Percentiles rank a stretch among this genome's conserved stretches.
phyloP scores from a whole-genome alignment of 2,113 vertebrate genomes.

The Zingel zingel region DNA sequence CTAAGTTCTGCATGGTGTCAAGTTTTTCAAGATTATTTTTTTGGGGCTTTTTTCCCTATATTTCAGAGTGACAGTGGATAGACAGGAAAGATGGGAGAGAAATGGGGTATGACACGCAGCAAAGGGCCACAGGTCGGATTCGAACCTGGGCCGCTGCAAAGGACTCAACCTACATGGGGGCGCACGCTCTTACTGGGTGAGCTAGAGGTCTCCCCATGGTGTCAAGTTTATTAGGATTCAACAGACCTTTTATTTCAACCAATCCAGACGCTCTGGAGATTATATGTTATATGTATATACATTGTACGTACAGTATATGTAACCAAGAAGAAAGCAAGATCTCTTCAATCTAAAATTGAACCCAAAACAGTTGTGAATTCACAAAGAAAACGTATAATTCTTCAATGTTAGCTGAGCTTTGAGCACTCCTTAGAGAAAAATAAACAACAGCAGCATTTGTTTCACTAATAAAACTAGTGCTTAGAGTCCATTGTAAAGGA shows the following conservation, averaged over 20 bases:
- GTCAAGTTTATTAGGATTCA: not conserved
- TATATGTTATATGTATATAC: not conserved
- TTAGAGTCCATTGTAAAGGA: conserved; percentile 68
- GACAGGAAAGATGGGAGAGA: no score
- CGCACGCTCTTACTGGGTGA: no score
- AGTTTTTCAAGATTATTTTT: not conserved
- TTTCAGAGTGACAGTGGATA: no score
- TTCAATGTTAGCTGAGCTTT: conserved; percentile 64
- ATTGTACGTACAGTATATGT: no score
- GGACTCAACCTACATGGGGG: no score
- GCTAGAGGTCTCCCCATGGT: no score
- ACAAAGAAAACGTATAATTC: conserved; percentile 59
- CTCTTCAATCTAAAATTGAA: not conserved
- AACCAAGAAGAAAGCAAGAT: conserved; percentile 1
- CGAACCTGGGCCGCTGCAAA: no score
- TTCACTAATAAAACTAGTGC: conserved; percentile 68
- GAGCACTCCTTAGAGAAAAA: conserved; percentile 57
- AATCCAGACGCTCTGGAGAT: not conserved
- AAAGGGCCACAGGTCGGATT: no score
- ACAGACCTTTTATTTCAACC: not conserved
- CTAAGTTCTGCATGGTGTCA: not conserved
- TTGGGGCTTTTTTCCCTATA: no score
- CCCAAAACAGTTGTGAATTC: not conserved
- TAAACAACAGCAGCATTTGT: conserved; percentile 77
- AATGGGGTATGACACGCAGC: no score